Base-by-base conservation (phyloP, 1,140 invertebrate species). In the Drosophila pseudoananassae region DNA sequence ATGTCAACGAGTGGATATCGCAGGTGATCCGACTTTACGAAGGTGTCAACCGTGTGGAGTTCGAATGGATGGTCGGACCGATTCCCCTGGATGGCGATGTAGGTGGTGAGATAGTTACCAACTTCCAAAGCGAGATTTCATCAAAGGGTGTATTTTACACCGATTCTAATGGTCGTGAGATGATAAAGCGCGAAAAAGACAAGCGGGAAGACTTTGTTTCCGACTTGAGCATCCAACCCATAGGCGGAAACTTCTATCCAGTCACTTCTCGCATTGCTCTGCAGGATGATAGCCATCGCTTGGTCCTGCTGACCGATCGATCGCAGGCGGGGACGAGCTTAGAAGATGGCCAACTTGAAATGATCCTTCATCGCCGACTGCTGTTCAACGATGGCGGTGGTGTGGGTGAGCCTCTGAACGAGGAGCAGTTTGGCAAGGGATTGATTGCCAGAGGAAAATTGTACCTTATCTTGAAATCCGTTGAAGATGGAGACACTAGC, bases 41-140 rank as follows among this genome's bases (percentile, higher is more conserved):
- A 1, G 92, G 92, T 6, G 93, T 94, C 40, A 93, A 95, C 53
- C 93, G 94, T 40, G 92, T 97, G 0, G 98, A 99, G 92, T 95
- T 99, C 55, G 96, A 99, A 78, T 99, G 97, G 97, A 92, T 98
- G 1, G 93, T 99, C 59, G 98, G 98, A 46, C 98, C 98, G 0
- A 97, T 99, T 68, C 97, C 98, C 6, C 93, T 97, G 14, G 92
- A 77, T 0, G 96, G 97, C 81, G 88, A 92, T 0, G 87, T 94
- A 50, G 97, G 97, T 0, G 97, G 96, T 90, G 98, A 99, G 92
- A 93, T 98, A 6, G 93, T 99, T 0, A 95, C 94, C 0, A 93
- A 94, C 51, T 98, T 96, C 57, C 92, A 93, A 9, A 95, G 94
- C 7, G 92, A 94, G 45, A 85, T 98, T 2, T 72, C 93, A 0